Base-by-base conservation (phyloP, 1,140 invertebrate genomes). In the Cataglyphis hispanica region DNA sequence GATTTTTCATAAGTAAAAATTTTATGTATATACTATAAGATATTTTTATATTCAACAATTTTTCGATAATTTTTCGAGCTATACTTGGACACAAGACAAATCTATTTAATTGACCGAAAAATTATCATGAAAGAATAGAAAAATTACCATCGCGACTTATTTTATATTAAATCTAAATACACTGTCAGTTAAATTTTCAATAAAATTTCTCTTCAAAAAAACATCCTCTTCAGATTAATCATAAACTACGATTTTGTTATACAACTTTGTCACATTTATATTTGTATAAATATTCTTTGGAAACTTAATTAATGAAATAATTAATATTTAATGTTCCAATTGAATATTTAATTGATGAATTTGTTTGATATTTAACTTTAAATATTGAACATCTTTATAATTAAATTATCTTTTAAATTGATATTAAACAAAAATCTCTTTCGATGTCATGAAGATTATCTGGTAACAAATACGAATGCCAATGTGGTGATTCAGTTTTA, bases 401-500 rank as follows among this genome's bases (percentile, higher is more conserved):
- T 40, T 56, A 56, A 70, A 61, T 69, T 13, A 69, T 11, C 7
- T 1, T 58, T 7, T 1, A 58, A 80, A 70, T 16, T 56, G 50
- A 16, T 2, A 10, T 53, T 3, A 40, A 69, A 10, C 1, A 37
- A 40, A 40, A 58, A 27, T 58, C 11, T 72, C 27, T 16, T 31
- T 31, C 31, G 31, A 0, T 25, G 1, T 25, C 2, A 70, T 31
- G 19, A 64, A 11, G 25, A 61, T 27, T 61, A 27, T 25, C 1
- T 69, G 46, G 50, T 22, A 40, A 43, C n/a, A 34, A 60, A 60
- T 31, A 72, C 11, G 2, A 6, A 46, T 50, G 25, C 1, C 4
- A 72, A 43, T 34, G 27, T 13, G 4, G 34, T 19, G 11, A 70
- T 19, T 72, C 19, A 31, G 1, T 81, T 81, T 81, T 81, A 70